These are phyloP conservation scores for Diachasma alloeum DNA, from an alignment of 1,140 invertebrate species.

Conservation along the genomic window DNA sequence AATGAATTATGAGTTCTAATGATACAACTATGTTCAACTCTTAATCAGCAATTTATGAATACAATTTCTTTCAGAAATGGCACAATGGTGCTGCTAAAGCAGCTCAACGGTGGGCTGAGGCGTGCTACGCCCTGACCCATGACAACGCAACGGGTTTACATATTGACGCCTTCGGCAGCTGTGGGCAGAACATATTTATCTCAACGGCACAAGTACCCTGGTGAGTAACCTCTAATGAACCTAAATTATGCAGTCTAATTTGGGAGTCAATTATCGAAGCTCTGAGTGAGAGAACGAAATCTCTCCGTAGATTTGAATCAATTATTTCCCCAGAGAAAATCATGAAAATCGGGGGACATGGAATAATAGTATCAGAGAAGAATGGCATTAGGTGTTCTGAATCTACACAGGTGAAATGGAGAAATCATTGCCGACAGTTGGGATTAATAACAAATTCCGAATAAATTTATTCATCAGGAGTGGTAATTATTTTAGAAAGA, in stretches of 20 bases:
- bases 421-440: too few relatives aligned
- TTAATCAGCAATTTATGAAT: slow-evolving; percentile 11
- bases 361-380: background rate
- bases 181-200: slow-evolving; percentile 86
- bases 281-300: background rate
- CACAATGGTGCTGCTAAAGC: slow-evolving; percentile 72
- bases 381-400: too few relatives aligned
- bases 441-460: too few relatives aligned
- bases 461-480: too few relatives aligned
- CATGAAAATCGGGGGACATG: background rate
- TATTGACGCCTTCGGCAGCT: slow-evolving; percentile 74
- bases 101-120: slow-evolving; percentile 79
- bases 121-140: slow-evolving; percentile 76
- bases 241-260: background rate
- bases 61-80: slow-evolving; percentile 70
- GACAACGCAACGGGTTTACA: slow-evolving; percentile 73
- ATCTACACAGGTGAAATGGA: too few relatives aligned
- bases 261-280: background rate
- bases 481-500: too few relatives aligned
- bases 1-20: too few relatives aligned
- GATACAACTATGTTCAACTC: too few relatives aligned
- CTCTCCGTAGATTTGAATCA: background rate
- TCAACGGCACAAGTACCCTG: slow-evolving; percentile 82
- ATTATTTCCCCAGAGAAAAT: background rate
- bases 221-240: slow-evolving; percentile 62